Evolutionary conservation across 2,113 vertebrate genomes (phyloP).

Genomic region (Austrofundulus limnaeus): DNA sequence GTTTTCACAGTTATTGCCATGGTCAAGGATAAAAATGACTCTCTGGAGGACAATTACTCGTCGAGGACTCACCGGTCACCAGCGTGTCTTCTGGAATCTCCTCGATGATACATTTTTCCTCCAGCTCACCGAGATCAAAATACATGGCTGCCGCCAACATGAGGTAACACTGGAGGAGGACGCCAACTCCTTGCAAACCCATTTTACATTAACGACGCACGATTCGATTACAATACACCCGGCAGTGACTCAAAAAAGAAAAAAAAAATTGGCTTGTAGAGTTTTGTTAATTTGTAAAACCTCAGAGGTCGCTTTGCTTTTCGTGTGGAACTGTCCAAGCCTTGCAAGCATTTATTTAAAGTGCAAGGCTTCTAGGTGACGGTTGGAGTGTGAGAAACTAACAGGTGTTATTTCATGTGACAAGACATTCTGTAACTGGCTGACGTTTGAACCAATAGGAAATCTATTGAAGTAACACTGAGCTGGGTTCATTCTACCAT

Average conservation of each 20-base stretch:
- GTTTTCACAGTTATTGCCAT: slow-evolving; percentile 10
- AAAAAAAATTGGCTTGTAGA: slow-evolving; percentile 20
- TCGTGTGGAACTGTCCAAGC: not conserved
- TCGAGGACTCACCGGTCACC: slow-evolving; percentile 82
- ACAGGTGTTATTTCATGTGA: slow-evolving; percentile 71
- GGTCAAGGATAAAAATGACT: slow-evolving; percentile 4
- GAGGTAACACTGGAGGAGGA: slow-evolving; percentile 68
- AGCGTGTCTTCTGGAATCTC: slow-evolving; percentile 85
- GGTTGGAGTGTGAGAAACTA: slow-evolving; percentile 65
- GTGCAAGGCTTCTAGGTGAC: slow-evolving; percentile 3
- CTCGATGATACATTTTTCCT: slow-evolving; percentile 91
- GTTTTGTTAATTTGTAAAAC: slow-evolving; percentile 3
- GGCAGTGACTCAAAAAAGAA: too few relatives aligned
- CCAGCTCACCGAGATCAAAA: slow-evolving; percentile 86
- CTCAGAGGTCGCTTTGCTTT: slow-evolving; percentile 10
- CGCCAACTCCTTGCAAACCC: slow-evolving; percentile 50
- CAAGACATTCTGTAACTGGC: slow-evolving; percentile 56
- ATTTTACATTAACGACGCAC: slow-evolving; percentile 42
- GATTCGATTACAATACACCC: slow-evolving; percentile 18
- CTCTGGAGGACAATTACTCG: slow-evolving; percentile 17
- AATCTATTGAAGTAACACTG: slow-evolving; percentile 26
- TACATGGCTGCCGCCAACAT: slow-evolving; percentile 81
- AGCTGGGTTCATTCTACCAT: too few relatives aligned
- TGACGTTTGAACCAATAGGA: slow-evolving; percentile 47
- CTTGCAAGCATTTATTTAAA: not conserved